phyloP scores from a whole-genome alignment of 2,113 vertebrate species.

The Atlantisia rogersi region DNA sequence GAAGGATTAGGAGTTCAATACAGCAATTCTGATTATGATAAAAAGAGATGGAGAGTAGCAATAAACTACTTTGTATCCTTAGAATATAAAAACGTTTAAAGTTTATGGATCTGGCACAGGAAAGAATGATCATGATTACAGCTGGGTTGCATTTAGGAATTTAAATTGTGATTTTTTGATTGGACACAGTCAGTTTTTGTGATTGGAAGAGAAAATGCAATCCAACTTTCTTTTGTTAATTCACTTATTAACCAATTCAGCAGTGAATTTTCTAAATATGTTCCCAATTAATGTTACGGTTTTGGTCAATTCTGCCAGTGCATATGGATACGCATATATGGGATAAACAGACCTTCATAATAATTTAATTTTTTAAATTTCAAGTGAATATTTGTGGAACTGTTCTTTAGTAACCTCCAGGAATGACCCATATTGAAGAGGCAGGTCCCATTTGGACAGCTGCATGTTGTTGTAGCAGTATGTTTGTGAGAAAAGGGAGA shows the following conservation, averaged over 20 bases:
- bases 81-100: background rate
- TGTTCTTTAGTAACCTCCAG: background rate
- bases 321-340: background rate
- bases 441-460: background rate
- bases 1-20: slow-evolving; percentile 2
- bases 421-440: background rate
- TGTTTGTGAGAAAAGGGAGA: background rate
- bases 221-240: background rate
- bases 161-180: slow-evolving; percentile 19
- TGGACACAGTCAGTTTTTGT: slow-evolving; percentile 13
- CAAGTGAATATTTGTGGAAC: background rate
- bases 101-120: slow-evolving; percentile 31
- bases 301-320: background rate
- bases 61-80: background rate
- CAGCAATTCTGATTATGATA: background rate
- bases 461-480: background rate
- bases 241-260: slow-evolving; percentile 3
- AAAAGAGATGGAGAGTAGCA: background rate
- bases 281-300: background rate
- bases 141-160: slow-evolving; percentile 26
- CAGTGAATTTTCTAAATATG: background rate
- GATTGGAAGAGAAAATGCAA: background rate
- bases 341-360: background rate
- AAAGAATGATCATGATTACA: slow-evolving; percentile 21
- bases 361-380: background rate